phyloP scores from a whole-genome alignment of 1,140 invertebrate species.

The Chrysoperla carnea region DNA sequence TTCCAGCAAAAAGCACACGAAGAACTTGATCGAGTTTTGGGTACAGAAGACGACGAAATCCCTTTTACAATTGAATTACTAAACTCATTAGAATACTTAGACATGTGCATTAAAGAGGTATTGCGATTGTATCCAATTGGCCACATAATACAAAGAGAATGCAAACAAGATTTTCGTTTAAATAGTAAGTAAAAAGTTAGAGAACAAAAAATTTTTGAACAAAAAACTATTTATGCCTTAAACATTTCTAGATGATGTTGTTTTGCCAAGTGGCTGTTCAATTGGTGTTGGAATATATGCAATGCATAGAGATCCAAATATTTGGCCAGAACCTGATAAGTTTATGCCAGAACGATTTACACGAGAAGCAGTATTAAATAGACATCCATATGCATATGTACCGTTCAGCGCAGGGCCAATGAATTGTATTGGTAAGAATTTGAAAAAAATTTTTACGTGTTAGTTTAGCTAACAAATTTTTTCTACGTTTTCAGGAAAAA shows the following conservation, averaged over 20 bases:
- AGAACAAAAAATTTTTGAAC: no score
- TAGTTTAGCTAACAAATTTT: no score
- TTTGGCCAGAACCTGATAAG: conserved; percentile 48
- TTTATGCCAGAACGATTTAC: conserved; percentile 67
- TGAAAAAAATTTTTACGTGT: no score
- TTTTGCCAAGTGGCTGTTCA: no score
- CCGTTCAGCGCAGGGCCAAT: conserved; percentile 51
- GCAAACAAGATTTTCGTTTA: not conserved
- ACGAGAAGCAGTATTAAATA: conserved; percentile 31
- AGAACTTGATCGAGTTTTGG: no score
- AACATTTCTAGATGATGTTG: no score
- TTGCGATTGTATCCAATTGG: conserved; percentile 10
- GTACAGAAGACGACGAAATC: no score
- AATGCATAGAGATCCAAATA: conserved; percentile 44
- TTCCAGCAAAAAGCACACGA: no score
- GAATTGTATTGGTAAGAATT: conserved; percentile 41
- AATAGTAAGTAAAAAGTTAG: no score
- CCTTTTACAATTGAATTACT: no score
- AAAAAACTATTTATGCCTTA: no score
- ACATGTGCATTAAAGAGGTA: conserved; percentile 13
- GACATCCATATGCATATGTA: conserved; percentile 33
- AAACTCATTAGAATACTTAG: conserved; percentile 7
- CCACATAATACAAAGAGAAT: conserved; percentile 7
- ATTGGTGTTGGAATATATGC: conserved; percentile 16
- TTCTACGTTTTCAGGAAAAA: no score